Evolutionary conservation across 1,140 invertebrate species (phyloP).

Genomic region (Antheraea pernyi): DNA sequence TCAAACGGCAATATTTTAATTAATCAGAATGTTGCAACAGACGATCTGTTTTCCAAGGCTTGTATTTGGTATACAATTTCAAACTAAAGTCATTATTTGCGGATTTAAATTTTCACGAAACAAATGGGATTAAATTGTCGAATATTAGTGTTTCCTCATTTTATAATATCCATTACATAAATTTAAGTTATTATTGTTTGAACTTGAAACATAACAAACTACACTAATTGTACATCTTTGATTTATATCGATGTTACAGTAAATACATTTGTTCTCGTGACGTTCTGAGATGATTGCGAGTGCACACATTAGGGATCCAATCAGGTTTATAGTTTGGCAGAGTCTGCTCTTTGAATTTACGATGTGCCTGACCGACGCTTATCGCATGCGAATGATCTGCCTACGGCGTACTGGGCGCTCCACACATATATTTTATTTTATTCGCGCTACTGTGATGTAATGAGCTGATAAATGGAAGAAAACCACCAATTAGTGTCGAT

Average conservation of each 20-base stretch:
- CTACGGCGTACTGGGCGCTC: conserved; percentile 69
- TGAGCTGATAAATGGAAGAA: conserved; percentile 78
- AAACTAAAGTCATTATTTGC: background rate
- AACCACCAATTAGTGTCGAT: conserved; percentile 79
- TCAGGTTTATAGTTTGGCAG: conserved; percentile 73
- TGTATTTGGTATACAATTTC: conserved; percentile 13
- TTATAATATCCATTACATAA: too few relatives aligned
- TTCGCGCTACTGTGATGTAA: conserved; percentile 78
- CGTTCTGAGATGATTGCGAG: conserved; percentile 22
- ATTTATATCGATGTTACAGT: background rate
- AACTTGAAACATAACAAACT: too few relatives aligned
- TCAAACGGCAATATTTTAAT: too few relatives aligned
- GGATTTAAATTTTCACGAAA: background rate
- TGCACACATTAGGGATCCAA: conserved; percentile 72
- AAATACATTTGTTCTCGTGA: background rate
- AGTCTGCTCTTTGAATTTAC: conserved; percentile 74
- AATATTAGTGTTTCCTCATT: background rate
- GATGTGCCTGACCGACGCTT: conserved; percentile 75
- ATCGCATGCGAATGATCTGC: conserved; percentile 77
- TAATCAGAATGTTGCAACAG: conserved; percentile 2
- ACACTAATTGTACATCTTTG: background rate
- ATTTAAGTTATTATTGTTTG: too few relatives aligned
- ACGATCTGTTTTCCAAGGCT: conserved; percentile 37
- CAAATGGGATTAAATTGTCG: background rate
- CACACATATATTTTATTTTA: conserved; percentile 78